These are phyloP conservation scores for Rhadinocentrus ornatus DNA, from an alignment of 2,797 vertebrate genomes.

Conservation along the genomic window DNA sequence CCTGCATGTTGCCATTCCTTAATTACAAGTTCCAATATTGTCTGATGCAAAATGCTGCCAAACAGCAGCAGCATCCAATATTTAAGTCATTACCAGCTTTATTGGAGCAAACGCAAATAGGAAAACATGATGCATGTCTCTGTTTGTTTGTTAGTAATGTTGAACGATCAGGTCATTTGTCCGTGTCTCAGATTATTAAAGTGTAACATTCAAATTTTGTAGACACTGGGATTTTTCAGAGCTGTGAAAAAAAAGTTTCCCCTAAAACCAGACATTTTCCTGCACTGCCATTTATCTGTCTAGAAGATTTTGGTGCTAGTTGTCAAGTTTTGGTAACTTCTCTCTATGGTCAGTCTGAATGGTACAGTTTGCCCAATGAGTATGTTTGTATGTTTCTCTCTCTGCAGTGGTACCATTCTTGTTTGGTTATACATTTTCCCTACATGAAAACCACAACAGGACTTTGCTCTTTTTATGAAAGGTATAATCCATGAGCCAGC, in stretches of 20 bases:
- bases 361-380: too few species aligned
- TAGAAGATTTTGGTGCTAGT: too few species aligned
- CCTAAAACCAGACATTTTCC: background rate
- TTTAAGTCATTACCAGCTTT: background rate
- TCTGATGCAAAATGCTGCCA: constrained; percentile 15
- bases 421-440: too few species aligned
- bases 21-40: constrained; percentile 5
- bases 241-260: background rate
- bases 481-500: background rate
- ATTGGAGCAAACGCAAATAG: background rate
- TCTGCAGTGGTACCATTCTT: too few species aligned
- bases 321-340: too few species aligned
- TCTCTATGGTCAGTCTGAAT: too few species aligned
- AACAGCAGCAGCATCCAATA: constrained; percentile 6
- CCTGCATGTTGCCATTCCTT: background rate
- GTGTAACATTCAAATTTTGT: background rate
- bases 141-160: background rate
- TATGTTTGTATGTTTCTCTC: too few species aligned
- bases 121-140: background rate
- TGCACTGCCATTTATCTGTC: too few species aligned
- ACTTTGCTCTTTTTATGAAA: too few species aligned
- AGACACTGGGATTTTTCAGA: background rate
- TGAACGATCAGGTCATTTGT: constrained; percentile 8
- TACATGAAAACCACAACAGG: too few species aligned
- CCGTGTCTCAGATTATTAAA: background rate